Evolutionary conservation across 2,888 invertebrate species (phyloP), one percentile per base, ranked within the genome.

Genomic region (Petrolisthes manimaculis): DNA sequence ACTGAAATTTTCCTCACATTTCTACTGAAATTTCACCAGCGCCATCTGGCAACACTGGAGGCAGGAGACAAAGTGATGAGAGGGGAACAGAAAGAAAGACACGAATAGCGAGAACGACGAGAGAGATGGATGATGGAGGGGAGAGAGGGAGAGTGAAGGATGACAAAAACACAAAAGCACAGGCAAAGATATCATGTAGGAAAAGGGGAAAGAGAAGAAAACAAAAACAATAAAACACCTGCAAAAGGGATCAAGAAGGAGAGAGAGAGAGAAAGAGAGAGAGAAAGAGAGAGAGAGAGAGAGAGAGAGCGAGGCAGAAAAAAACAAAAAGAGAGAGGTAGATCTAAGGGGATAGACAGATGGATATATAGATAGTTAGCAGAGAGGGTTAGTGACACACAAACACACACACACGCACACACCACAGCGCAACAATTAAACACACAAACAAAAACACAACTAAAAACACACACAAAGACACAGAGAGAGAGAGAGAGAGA

Each of bases 231-330:
- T 8, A 67, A 67, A 67, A 67, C 14, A 67, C 8, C 8, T 67
- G 14, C 8, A 14, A 67, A 67, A 67, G 67, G 14, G 14, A 67
- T 12, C 3, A n/a, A 69, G n/a, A 5, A 69, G 3, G 69, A 2
- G 69, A 69, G 5, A 5, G n/a, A 69, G 14, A 5, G 5, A 69
- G n/a, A 4, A n/a, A 14, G n/a, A 21, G 75, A 80, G 54, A 54
- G 54, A 54, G 54, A 53, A 12, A 37, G 12, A 54, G 80, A 53
- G 80, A 53, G 80, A 80, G 54, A 80, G 18, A 79, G 37, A 79
- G 14, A 79, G 54, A 79, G 14, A 79, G 54, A 79, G 14, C 12
- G 54, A 54, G 18, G 54, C 18, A 80, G 18, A 80, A 37, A 54
- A n/a, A 53, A 8, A 80, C 14, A 80, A 37, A 53, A 18, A 80